These are phyloP conservation scores for Willowsia nigromaculata DNA, from an alignment of 2,888 invertebrate species.

Conservation along the genomic window DNA sequence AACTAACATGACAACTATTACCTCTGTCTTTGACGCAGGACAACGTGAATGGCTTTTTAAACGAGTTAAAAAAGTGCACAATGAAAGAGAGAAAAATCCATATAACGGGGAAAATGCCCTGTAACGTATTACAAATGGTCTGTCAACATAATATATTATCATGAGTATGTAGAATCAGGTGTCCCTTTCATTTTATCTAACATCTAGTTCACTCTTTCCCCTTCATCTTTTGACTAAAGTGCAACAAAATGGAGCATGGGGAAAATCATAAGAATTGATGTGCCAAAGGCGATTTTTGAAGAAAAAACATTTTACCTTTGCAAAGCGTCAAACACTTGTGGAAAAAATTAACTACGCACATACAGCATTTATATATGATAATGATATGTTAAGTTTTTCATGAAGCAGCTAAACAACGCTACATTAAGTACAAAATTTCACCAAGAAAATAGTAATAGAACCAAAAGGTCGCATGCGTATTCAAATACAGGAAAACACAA, in stretches of 20 bases:
- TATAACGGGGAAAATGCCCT: slow-evolving; percentile 67
- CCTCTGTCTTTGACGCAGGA: background rate
- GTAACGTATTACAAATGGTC: slow-evolving; percentile 52
- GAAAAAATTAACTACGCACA: background rate
- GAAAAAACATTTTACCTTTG: background rate
- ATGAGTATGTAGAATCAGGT: slow-evolving; percentile 53
- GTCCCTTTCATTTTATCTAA: slow-evolving; percentile 54
- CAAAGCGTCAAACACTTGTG: background rate
- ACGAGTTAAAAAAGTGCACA: slow-evolving; percentile 57
- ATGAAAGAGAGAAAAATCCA: slow-evolving; percentile 31
- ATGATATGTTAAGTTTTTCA: background rate
- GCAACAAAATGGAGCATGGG: slow-evolving; percentile 15
- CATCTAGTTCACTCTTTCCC: slow-evolving; percentile 30
- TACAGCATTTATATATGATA: background rate
- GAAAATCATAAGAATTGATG: background rate
- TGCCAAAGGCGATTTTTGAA: slow-evolving; percentile 38
- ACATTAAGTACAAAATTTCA: background rate
- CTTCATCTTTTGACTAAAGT: background rate
- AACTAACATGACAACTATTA: background rate
- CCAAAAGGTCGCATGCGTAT: background rate
- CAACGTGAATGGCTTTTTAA: background rate
- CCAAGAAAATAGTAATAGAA: background rate
- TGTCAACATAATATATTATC: slow-evolving; percentile 69
- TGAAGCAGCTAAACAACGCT: background rate
- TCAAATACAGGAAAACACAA: background rate